A percentile compares a stretch with the other conserved stretches of the same genome.
These are phyloP conservation scores for Eupithecia subfuscata DNA, from an alignment of 2,888 invertebrate species.

Conservation along the genomic window DNA sequence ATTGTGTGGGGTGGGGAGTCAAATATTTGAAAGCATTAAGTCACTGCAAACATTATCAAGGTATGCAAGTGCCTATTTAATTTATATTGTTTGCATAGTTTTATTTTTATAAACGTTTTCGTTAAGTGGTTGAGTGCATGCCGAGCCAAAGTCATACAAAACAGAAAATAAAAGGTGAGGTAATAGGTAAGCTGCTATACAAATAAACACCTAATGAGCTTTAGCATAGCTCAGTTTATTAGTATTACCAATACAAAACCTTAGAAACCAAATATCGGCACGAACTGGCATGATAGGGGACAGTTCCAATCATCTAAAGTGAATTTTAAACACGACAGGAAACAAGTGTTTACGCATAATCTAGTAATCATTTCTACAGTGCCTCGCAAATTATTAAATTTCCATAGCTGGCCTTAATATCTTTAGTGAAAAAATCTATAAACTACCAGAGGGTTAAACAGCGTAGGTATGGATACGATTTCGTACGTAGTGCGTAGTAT, in stretches of 20 bases:
- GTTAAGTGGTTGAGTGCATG: neutral
- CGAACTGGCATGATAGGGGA: neutral
- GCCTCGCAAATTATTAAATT: too few species aligned
- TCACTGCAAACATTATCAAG: neutral
- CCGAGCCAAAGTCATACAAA: neutral
- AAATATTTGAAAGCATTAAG: neutral
- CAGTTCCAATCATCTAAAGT: neutral
- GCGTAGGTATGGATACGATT: too few species aligned
- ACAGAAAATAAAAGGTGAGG: neutral
- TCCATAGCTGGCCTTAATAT: too few species aligned
- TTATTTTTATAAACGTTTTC: neutral
- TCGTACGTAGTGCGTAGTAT: too few species aligned
- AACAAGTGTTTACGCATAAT: too few species aligned
- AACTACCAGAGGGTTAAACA: too few species aligned
- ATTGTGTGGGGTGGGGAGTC: neutral
- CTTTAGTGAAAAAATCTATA: too few species aligned
- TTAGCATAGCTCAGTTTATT: neutral
- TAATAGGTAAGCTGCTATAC: neutral
- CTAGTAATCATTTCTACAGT: too few species aligned
- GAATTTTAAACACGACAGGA: neutral
- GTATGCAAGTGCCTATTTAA: neutral
- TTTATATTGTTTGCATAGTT: neutral
- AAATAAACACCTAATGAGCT: neutral
- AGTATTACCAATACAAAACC: too few species aligned
- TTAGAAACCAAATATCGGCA: neutral